Evolutionary conservation across 2,797 vertebrate genomes (phyloP).

Genomic region (Meriones psammophilus): DNA sequence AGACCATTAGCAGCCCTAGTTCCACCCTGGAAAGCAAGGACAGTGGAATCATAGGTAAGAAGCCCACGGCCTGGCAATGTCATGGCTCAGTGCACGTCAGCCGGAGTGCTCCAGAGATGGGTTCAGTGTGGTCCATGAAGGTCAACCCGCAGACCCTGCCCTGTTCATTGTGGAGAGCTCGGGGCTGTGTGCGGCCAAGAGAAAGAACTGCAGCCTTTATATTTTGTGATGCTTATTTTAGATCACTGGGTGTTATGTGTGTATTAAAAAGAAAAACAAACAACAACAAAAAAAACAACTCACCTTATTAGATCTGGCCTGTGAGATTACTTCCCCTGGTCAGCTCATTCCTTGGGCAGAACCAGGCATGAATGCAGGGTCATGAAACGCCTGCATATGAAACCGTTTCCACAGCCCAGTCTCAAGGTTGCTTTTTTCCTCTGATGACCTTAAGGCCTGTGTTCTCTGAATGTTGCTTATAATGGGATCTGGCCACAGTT

Average conservation of each 20-base stretch:
- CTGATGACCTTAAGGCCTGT: background rate
- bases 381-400: background rate
- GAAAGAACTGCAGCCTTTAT: constrained; percentile 29
- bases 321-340: background rate
- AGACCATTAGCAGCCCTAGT: constrained; percentile 97
- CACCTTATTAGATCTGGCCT: background rate
- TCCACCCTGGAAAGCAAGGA: constrained; percentile 99
- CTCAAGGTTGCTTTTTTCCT: background rate
- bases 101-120: constrained; percentile 43
- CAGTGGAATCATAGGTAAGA: constrained; percentile 99
- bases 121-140: background rate
- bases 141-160: background rate
- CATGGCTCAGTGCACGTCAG: background rate
- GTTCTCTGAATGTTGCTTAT: constrained; percentile 4
- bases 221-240: constrained; percentile 58
- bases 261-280: background rate
- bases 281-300: background rate
- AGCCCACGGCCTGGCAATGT: constrained; percentile 26
- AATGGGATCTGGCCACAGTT: background rate
- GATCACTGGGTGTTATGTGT: background rate
- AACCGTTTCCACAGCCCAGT: background rate
- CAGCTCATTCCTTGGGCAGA: background rate
- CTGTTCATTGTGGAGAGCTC: background rate
- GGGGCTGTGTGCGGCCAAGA: background rate
- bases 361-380: no score